These are phyloP conservation scores for Columba guinea DNA, from an alignment of 2,797 vertebrate species.

Conservation along the genomic window DNA sequence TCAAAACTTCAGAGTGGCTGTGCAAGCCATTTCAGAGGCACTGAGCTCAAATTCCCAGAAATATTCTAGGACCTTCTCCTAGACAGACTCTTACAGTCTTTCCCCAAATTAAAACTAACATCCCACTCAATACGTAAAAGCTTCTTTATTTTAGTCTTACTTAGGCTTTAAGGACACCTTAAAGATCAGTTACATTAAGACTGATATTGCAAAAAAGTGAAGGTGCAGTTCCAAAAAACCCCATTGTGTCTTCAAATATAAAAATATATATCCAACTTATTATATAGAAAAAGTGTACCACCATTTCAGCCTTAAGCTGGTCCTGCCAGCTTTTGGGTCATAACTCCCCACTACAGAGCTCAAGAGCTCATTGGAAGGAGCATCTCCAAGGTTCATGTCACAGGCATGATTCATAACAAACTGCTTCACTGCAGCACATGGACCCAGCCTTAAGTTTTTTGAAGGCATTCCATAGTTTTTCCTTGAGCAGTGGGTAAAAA, in stretches of 20 bases:
- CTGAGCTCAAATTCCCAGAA: background rate
- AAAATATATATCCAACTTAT: conserved; percentile 45
- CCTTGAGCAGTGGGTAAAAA: background rate
- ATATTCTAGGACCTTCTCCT: background rate
- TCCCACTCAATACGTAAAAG: conserved; percentile 46
- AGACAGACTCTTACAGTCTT: background rate
- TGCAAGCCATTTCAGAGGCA: background rate
- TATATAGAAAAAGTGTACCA: conserved; percentile 3
- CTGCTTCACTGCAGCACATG: background rate
- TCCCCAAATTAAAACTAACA: background rate
- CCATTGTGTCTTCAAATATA: conserved; percentile 46
- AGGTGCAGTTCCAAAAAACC: background rate
- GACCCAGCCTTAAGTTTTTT: conserved; percentile 6
- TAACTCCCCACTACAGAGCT: conserved; percentile 22
- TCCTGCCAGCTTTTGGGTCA: conserved; percentile 62
- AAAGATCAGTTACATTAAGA: conserved; percentile 36
- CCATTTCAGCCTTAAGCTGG: conserved; percentile 37
- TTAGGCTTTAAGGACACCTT: conserved; percentile 12
- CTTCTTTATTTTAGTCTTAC: conserved; percentile 47
- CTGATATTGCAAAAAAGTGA: background rate
- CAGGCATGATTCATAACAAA: background rate
- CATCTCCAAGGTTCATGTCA: conserved; percentile 8
- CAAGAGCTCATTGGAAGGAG: conserved; percentile 32
- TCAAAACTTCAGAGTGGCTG: background rate
- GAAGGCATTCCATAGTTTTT: background rate